Conservation (phyloP, 2,888 invertebrate genomes). For the Drosophila mettleri region DNA sequence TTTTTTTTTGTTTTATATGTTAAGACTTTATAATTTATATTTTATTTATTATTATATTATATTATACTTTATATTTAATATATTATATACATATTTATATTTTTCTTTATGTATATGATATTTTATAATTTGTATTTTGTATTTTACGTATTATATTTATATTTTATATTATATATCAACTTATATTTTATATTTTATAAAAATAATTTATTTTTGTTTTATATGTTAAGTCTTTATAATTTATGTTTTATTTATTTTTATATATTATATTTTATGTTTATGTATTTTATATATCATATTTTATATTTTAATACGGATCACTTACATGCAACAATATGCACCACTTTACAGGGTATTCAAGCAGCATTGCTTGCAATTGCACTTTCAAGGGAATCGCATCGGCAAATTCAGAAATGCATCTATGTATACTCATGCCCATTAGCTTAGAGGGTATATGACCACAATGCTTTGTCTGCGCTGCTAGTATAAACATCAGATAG, state of each 20-base stretch:
- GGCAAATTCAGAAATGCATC: neutral
- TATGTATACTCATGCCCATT: neutral
- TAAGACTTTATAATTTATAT: neutral
- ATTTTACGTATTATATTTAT: neutral
- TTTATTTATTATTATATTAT: neutral
- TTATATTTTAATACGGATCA: neutral
- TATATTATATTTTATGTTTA: neutral
- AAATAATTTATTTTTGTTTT: neutral
- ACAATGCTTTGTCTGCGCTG: slow-evolving; percentile 49
- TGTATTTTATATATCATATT: neutral
- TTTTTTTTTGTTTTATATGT: slow-evolving; percentile 9
- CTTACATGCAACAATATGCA: neutral
- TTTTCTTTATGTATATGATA: too few species aligned
- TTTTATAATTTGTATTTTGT: neutral
- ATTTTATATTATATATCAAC: slow-evolving; percentile 1
- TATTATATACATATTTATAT: slow-evolving; percentile 10
- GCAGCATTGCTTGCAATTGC: neutral
- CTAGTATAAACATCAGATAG: slow-evolving; percentile 41
- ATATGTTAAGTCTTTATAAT: neutral
- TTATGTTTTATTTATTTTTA: neutral
- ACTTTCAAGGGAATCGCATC: neutral
- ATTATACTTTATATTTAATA: neutral
- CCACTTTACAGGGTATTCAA: slow-evolving; percentile 1
- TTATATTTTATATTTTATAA: neutral
- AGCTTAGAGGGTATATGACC: slow-evolving; percentile 19